phyloP scores from a whole-genome alignment of 1,140 invertebrate species.

The Drosophila nigromelanica region DNA sequence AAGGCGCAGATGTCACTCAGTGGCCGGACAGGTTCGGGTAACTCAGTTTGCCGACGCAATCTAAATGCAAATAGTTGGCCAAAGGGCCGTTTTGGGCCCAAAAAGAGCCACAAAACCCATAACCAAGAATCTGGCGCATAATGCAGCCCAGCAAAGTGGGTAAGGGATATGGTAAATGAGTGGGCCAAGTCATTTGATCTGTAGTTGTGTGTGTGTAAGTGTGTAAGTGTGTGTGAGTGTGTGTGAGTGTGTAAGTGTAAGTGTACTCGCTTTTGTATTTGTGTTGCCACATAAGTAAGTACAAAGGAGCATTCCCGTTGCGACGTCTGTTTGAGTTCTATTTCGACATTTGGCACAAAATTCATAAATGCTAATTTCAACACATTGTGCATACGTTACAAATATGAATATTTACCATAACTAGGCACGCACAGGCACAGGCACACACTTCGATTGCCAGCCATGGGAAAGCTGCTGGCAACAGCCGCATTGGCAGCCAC shows the following conservation, averaged over 20 bases:
- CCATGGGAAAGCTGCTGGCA: conserved; percentile 7
- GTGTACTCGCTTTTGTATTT: conserved; percentile 18
- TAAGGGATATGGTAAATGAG: conserved; percentile 42
- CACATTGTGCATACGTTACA: conserved; percentile 82
- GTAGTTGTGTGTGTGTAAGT: conserved; percentile 38
- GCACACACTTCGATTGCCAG: conserved; percentile 36
- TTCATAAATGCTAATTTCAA: conserved; percentile 83
- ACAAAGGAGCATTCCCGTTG: conserved; percentile 24
- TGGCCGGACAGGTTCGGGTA: conserved; percentile 22
- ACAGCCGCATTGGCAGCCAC: conserved; percentile 22
- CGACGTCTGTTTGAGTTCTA: conserved; percentile 42
- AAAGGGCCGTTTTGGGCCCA: conserved; percentile 60
- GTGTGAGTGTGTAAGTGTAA: conserved; percentile 36
- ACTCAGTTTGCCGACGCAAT: conserved; percentile 53
- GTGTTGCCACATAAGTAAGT: conserved; percentile 39
- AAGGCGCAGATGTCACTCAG: conserved; percentile 65
- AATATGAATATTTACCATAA: conserved; percentile 83
- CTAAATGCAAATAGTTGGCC: conserved; percentile 77
- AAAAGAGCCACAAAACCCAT: conserved; percentile 73
- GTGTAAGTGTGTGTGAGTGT: conserved; percentile 26
- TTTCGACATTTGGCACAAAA: conserved; percentile 77
- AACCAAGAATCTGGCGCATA: conserved; percentile 79
- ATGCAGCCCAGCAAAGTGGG: conserved; percentile 37
- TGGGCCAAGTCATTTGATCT: conserved; percentile 53
- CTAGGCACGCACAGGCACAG: conserved; percentile 62